These are phyloP conservation scores for Esox niger DNA, from an alignment of 2,113 vertebrate species.

Conservation along the genomic window DNA sequence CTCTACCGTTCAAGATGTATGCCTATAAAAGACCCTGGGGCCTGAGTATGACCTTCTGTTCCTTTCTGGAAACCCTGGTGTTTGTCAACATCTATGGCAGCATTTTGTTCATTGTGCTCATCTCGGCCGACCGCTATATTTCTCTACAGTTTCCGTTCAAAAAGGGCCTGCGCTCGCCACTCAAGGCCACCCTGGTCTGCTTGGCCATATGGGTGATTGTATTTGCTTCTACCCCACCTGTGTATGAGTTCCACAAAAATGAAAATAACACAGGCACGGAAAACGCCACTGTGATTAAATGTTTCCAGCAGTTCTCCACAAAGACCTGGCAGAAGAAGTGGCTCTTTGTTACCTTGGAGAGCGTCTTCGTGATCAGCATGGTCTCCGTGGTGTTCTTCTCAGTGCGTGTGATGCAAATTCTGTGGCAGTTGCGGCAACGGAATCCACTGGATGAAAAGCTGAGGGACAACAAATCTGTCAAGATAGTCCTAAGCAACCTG, in stretches of 20 bases:
- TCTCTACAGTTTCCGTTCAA: slow-evolving; percentile 57
- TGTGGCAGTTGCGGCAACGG: slow-evolving; percentile 41
- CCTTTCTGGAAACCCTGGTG: slow-evolving; percentile 69
- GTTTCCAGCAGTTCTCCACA: slow-evolving; percentile 66
- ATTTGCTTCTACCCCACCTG: slow-evolving; percentile 32
- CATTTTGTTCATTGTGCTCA: slow-evolving; percentile 71
- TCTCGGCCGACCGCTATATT: slow-evolving; percentile 65
- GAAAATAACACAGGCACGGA: not conserved
- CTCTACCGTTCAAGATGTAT: slow-evolving; percentile 72
- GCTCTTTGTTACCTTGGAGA: slow-evolving; percentile 50
- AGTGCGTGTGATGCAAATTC: slow-evolving; percentile 31
- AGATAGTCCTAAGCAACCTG: slow-evolving; percentile 66
- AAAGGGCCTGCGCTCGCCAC: slow-evolving; percentile 53
- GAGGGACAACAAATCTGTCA: slow-evolving; percentile 53
- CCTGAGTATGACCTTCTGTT: slow-evolving; percentile 60
- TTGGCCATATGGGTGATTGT: slow-evolving; percentile 52
- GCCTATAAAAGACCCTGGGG: slow-evolving; percentile 59
- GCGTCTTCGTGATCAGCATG: slow-evolving; percentile 46
- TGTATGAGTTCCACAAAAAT: slow-evolving; percentile 39
- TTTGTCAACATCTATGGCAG: slow-evolving; percentile 76
- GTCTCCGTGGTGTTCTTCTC: slow-evolving; percentile 64
- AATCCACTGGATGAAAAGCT: slow-evolving; percentile 25
- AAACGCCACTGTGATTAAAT: not conserved
- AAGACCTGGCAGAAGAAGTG: slow-evolving; percentile 46
- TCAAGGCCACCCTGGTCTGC: slow-evolving; percentile 58